Base-by-base conservation (phyloP, 2,888 invertebrate genomes). In the Pachycephus smyrnensis region DNA sequence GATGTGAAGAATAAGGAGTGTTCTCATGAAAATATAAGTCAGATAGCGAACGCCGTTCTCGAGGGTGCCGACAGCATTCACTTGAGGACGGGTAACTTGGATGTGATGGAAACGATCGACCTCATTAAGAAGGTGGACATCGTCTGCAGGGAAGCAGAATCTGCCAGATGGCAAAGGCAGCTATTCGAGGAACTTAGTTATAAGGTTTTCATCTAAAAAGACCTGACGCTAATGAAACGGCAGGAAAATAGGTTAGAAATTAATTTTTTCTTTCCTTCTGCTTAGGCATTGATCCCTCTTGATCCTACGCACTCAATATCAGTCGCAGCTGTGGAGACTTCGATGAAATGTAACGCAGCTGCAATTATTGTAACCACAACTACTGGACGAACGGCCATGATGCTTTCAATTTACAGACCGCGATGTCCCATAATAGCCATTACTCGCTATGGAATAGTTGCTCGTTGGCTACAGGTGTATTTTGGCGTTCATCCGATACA, bases 31-130 rank as follows among this genome's bases (percentile, higher is more conserved):
- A 96, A 96, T 89, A 92, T 94, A 23, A 93, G 94, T 37, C 95
- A 95, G 84, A 94, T 96, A 11, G 95, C 95, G 69, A 96, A 95
- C 88, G 95, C 96, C 76, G 94, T 96, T 33, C 89, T 96, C 31
- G 96, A 96, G 85, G 96, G 96, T 31, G 94, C 94, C 74, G 96
- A 96, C 87, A 94, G 93, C 84, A 92, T 96, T 79, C 94, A 95
- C 91, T 92, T 96, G 73, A 94, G 94, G 1, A 95, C 95, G 74
- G 96, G 96, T 88, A 95, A 95, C 0, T 94, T 95, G 30, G 93
- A 95, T 81, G 95, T 95, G 12, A 87, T 92, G 23, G 94, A 94
- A 84, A 95, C 95, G 0, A 91, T 94, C 9, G 91, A 93, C 11
- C 89, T 93, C 4, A 88, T 94, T 11, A 84, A 89, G 3, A 91